phyloP scores from a whole-genome alignment of 2,888 invertebrate species.

The Trichogramma evanescens region DNA sequence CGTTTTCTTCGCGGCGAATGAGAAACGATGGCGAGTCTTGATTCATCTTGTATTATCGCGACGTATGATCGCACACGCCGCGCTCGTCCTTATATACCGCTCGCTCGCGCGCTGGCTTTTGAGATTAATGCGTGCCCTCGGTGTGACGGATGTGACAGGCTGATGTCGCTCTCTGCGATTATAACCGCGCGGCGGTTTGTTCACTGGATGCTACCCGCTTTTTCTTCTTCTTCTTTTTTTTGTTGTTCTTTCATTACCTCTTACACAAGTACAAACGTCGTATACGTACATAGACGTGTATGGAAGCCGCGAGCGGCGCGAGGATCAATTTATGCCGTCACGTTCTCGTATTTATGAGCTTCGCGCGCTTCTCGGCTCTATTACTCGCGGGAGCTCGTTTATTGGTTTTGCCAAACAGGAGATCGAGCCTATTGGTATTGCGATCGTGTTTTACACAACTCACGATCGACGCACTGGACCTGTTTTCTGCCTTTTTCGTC shows the following conservation, averaged over 20 bases:
- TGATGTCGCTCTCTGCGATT: slow-evolving; percentile 2
- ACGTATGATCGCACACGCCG: slow-evolving; percentile 13
- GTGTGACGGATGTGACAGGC: slow-evolving; percentile 19
- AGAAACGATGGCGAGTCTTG: slow-evolving; percentile 17
- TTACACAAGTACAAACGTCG: too few species aligned
- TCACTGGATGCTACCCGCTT: background rate
- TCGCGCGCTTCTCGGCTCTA: background rate
- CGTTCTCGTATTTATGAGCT: background rate
- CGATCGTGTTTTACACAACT: too few species aligned
- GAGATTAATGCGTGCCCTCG: slow-evolving; percentile 19
- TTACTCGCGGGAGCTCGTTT: slow-evolving; percentile 6
- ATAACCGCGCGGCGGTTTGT: background rate
- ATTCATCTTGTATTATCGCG: slow-evolving; percentile 19
- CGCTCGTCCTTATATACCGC: slow-evolving; percentile 6
- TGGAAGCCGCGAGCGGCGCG: background rate
- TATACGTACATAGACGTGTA: too few species aligned
- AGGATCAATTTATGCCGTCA: background rate
- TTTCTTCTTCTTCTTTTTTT: background rate
- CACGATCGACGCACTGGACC: too few species aligned
- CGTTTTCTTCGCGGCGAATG: slow-evolving; percentile 4
- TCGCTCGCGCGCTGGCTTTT: too few species aligned
- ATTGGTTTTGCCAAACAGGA: background rate
- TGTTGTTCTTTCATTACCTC: too few species aligned
- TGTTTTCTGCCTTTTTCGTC: too few species aligned
- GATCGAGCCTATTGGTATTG: too few species aligned